Percentiles rank a stretch among this genome's conserved stretches.
Evolutionary conservation across 2,888 invertebrate species (phyloP).

Genomic region (Lysandra bellargus): DNA sequence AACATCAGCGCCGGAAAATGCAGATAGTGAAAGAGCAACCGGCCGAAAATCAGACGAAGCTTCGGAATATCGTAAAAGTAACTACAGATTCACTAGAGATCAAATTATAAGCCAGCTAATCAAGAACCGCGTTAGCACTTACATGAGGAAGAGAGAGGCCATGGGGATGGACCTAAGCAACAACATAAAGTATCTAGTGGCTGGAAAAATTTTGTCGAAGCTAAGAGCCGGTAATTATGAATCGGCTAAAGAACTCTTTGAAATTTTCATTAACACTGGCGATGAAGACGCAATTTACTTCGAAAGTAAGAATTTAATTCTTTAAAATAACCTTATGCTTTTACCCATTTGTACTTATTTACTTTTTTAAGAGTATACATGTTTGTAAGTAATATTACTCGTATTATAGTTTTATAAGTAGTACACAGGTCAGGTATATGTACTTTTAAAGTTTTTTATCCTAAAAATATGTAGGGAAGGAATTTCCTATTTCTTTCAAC

Average conservation of each 20-base stretch:
- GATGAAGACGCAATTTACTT: constrained; percentile 35
- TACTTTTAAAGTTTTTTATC: too few species aligned
- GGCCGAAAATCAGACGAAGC: constrained; percentile 32
- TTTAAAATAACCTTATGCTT: constrained; percentile 32
- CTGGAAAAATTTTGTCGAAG: constrained; percentile 54
- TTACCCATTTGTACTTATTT: constrained; percentile 34
- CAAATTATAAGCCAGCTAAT: constrained; percentile 65
- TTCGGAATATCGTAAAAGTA: constrained; percentile 34
- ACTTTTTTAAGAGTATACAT: constrained; percentile 14
- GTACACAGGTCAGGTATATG: too few species aligned
- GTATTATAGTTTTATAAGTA: too few species aligned
- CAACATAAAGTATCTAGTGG: constrained; percentile 59
- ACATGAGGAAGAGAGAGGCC: constrained; percentile 54
- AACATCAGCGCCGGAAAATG: constrained; percentile 19
- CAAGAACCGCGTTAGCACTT: constrained; percentile 57
- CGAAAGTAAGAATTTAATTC: constrained; percentile 23
- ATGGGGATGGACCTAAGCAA: constrained; percentile 44
- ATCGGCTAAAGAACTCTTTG: constrained; percentile 63
- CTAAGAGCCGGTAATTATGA: constrained; percentile 56
- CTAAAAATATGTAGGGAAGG: too few species aligned
- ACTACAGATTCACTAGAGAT: constrained; percentile 54
- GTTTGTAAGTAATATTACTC: too few species aligned
- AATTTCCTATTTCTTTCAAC: too few species aligned
- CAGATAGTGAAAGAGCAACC: constrained; percentile 26
- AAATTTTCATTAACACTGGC: constrained; percentile 52